Evolutionary conservation across 2,797 vertebrate genomes (phyloP), one percentile per base, ranked within the genome.

Genomic region (Rhodeus uyekii): DNA sequence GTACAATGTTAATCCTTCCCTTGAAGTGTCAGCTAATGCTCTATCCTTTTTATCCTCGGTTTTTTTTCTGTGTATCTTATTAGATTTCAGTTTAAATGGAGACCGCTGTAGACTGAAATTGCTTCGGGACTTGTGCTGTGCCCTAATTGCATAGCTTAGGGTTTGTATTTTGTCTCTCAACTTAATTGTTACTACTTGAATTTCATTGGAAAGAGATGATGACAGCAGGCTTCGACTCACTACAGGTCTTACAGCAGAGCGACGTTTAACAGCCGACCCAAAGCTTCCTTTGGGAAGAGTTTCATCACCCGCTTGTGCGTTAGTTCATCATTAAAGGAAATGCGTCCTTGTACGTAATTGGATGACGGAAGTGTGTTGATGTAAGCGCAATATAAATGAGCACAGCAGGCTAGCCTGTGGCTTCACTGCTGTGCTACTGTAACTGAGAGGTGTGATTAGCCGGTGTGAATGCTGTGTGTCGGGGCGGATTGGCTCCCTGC

Each of bases 371-470:
- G 93, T 79, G 89, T 91, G 93, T 91, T 93, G 94, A 92, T 94
- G 80, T 78, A 88, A 87, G 74, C 76, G 76, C 84, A 87, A 87
- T 90, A 86, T 87, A 86, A 87, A 82, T 58, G 77, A 88, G 84
- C 80, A 65, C 87, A 58, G 93, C 88, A 92, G 58, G 84, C 89
- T 90, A 92, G 87, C 94, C 93, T 93, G 93, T 95, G 94, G 94
- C 92, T 94, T 93, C 94, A 94, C 93, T 93, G 93, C 90, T 94
- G 94, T 93, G 94, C 96, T 96, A 94, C 96, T 97, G 96, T 95
- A 96, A 94, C 90, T 93, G 76, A 81, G 74, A 85, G 39, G 93
- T 95, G 92, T 90, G 94, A 95, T 67, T 64, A 87, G 67, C 80
- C 22, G 55, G 75, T 76, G 80, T 82, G 76, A 82, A 94, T 94